Conservation (phyloP, 1,140 invertebrate genomes). For the Homarus americanus region DNA sequence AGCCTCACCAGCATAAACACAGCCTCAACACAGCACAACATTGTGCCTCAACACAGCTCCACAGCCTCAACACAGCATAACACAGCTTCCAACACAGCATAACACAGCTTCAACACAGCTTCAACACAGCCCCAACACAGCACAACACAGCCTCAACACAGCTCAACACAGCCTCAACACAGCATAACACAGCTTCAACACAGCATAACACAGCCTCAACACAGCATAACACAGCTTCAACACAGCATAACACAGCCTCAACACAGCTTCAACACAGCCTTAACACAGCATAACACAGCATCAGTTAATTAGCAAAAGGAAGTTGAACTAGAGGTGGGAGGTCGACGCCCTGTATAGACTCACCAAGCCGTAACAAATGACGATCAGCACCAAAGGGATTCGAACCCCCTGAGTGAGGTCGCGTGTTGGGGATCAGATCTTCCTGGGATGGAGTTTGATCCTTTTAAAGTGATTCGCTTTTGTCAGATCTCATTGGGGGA, state of each 20-base stretch:
- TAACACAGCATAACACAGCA: not conserved
- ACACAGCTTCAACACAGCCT: not conserved
- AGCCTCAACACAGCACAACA: not conserved
- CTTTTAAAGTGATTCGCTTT: conserved; percentile 39
- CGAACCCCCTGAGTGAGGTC: not conserved
- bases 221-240: not conserved
- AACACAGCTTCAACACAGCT: too few relatives aligned
- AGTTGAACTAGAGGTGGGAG: not conserved
- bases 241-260: not conserved
- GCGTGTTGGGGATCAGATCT: conserved; percentile 37
- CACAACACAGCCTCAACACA: not conserved
- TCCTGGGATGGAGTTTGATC: conserved; percentile 45
- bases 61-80: not conserved
- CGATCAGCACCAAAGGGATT: conserved; percentile 34
- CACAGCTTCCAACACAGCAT: too few relatives aligned
- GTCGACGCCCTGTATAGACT: conserved; percentile 6
- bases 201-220: too few relatives aligned
- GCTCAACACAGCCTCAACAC: too few relatives aligned
- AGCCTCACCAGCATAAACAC: too few relatives aligned
- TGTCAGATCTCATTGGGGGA: not conserved
- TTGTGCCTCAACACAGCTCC: not conserved
- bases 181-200: not conserved
- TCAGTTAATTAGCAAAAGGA: not conserved
- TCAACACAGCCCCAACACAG: too few relatives aligned
- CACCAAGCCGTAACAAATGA: conserved; percentile 59